These are phyloP conservation scores for Prunella himalayana DNA, from an alignment of 2,113 vertebrate species.

Conservation along the genomic window DNA sequence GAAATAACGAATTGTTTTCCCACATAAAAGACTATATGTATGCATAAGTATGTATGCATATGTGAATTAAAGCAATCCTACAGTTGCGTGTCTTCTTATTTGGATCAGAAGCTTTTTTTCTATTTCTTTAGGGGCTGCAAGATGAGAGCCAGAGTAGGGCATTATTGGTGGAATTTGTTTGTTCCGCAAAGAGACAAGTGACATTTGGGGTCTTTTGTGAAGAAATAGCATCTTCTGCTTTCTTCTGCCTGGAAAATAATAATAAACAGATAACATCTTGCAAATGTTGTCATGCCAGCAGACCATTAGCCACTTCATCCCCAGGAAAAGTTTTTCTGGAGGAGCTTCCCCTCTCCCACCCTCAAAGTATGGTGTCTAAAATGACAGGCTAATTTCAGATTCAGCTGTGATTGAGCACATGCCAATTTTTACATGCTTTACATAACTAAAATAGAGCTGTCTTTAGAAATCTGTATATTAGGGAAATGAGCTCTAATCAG, in stretches of 20 bases:
- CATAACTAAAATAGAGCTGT: conserved; percentile 81
- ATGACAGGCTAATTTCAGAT: conserved; percentile 78
- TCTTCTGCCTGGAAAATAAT: not conserved
- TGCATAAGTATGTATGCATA: not conserved
- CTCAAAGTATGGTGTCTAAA: conserved; percentile 61
- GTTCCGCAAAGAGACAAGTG: not conserved
- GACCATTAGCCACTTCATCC: conserved; percentile 16
- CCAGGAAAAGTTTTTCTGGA: conserved; percentile 31
- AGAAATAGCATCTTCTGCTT: not conserved
- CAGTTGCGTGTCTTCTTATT: not conserved
- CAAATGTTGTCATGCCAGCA: not conserved
- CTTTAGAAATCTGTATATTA: conserved; percentile 73
- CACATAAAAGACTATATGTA: not conserved
- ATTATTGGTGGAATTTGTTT: not conserved
- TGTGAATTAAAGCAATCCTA: not conserved
- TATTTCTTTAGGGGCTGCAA: not conserved
- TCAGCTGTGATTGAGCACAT: conserved; percentile 76
- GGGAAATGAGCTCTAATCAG: conserved; percentile 73
- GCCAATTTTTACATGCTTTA: conserved; percentile 74
- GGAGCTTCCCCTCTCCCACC: conserved; percentile 16
- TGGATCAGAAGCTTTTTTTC: not conserved
- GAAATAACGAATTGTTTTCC: not conserved
- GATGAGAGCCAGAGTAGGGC: not conserved
- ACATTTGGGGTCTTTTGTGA: not conserved
- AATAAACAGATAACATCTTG: not conserved